phyloP scores from a whole-genome alignment of 2,113 vertebrate species.

The Bos javanicus region DNA sequence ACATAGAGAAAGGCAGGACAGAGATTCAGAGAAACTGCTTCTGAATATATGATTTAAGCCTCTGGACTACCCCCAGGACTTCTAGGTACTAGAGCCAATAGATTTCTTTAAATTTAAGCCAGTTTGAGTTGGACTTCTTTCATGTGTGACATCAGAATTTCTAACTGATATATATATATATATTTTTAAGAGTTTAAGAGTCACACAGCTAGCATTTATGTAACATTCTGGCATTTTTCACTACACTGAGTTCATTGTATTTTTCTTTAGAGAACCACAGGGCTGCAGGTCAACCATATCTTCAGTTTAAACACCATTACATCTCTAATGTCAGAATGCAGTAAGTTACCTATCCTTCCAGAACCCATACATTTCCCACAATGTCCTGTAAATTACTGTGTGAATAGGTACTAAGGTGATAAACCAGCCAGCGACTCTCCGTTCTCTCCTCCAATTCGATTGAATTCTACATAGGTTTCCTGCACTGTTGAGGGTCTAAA shows the following conservation, averaged over 20 bases:
- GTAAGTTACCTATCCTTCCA: background rate
- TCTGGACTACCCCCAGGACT: background rate
- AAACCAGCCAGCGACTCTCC: background rate
- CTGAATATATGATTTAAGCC: background rate
- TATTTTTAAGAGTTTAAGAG: background rate
- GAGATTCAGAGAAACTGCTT: background rate
- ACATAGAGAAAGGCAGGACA: background rate
- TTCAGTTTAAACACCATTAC: background rate
- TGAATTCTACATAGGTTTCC: background rate
- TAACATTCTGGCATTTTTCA: background rate
- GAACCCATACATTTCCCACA: background rate
- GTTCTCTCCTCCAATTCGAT: background rate
- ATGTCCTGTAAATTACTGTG: background rate
- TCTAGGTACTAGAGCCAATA: background rate
- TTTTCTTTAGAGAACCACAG: background rate
- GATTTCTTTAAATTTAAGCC: background rate
- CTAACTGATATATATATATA: background rate
- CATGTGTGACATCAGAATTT: background rate
- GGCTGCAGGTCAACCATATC: background rate
- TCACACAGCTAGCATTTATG: background rate
- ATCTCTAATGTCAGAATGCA: background rate
- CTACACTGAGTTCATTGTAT: background rate
- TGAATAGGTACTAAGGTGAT: background rate
- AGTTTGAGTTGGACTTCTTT: background rate
- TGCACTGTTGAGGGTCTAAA: background rate